phyloP scores from a whole-genome alignment of 2,113 vertebrate species.

The Odocoileus hemionus region DNA sequence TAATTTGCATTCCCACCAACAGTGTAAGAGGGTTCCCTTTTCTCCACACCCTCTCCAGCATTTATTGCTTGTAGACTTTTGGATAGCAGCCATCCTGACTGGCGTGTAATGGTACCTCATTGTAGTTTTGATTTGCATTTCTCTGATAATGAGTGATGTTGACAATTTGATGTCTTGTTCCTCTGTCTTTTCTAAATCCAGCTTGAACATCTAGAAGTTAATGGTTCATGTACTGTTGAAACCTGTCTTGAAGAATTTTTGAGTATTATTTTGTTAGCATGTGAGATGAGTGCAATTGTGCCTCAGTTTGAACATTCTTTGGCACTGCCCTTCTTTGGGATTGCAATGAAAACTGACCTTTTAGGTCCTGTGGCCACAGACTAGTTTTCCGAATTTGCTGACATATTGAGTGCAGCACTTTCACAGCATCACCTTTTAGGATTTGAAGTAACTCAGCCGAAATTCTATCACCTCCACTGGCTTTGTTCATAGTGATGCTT shows the following conservation, averaged over 20 bases:
- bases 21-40: no score
- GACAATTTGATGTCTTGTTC: background rate
- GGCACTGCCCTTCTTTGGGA: background rate
- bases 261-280: background rate
- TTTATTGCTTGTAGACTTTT: no score
- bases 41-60: no score
- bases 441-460: background rate
- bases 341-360: background rate
- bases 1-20: no score
- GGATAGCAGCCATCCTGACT: no score
- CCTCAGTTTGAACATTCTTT: background rate
- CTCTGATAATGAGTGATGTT: no score
- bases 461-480: background rate
- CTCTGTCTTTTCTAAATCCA: background rate
- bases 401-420: background rate
- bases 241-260: background rate
- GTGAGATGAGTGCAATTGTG: background rate
- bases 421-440: background rate
- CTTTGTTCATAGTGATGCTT: background rate
- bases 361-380: background rate
- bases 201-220: background rate
- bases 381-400: background rate
- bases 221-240: background rate
- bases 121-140: no score
- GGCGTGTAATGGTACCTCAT: no score